Evolutionary conservation across 2,797 vertebrate genomes (phyloP).

Genomic region (Tenualosa thibaudeaui): DNA sequence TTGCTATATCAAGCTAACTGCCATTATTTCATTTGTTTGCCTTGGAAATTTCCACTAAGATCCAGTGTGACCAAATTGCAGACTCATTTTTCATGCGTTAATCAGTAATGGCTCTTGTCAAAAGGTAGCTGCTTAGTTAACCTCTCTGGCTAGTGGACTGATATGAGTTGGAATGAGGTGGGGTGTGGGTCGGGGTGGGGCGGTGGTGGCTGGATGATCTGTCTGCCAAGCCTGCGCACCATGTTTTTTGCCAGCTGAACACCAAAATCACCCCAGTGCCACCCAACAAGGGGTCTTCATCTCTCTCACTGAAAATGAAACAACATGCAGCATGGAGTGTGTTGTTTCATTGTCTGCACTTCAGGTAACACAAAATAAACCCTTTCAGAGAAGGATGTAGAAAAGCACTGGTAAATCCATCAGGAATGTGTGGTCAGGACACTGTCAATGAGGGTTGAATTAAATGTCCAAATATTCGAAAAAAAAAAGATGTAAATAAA

Average conservation of each 20-base stretch:
- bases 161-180: slow-evolving; percentile 31
- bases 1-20: slow-evolving; percentile 42
- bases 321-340: slow-evolving; percentile 28
- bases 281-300: slow-evolving; percentile 33
- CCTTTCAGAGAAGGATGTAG: neutral
- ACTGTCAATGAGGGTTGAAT: neutral
- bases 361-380: slow-evolving; percentile 20
- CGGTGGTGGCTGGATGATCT: neutral
- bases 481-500: neutral
- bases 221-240: neutral
- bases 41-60: slow-evolving; percentile 51
- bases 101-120: slow-evolving; percentile 63
- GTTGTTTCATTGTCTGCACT: slow-evolving; percentile 35
- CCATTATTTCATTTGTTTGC: slow-evolving; percentile 49
- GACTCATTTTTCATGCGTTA: slow-evolving; percentile 58
- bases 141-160: slow-evolving; percentile 37
- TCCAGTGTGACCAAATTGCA: slow-evolving; percentile 32
- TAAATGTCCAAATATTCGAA: neutral
- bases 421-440: neutral
- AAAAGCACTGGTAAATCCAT: neutral
- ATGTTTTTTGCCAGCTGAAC: neutral
- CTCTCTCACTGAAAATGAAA: slow-evolving; percentile 6
- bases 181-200: neutral
- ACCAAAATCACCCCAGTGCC: slow-evolving; percentile 30
- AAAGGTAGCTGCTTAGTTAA: slow-evolving; percentile 53